Evolutionary conservation across 35 echinoderm and acorn worm genomes (phyloP).

Genomic region (Hemicentrotus pulcherrimus): DNA sequence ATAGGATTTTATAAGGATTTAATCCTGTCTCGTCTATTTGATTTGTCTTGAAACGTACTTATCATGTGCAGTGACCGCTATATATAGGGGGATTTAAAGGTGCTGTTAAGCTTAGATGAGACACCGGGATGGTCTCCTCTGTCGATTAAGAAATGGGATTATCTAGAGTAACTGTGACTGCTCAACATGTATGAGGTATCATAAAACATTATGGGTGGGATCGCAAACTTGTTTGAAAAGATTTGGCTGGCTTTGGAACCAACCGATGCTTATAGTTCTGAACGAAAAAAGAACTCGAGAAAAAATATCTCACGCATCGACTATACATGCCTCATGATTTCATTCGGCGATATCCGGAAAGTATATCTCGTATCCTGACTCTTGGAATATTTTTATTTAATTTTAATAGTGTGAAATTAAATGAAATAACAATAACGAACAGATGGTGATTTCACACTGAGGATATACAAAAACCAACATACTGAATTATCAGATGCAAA

Average conservation of each 20-base stretch:
- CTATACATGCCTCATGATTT: not conserved
- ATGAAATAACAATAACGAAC: too few species aligned
- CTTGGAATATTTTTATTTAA: too few species aligned
- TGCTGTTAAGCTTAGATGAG: not conserved
- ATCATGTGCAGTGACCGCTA: not conserved
- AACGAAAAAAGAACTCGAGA: not conserved
- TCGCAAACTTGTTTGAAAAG: not conserved
- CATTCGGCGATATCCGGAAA: too few species aligned
- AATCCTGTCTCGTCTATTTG: not conserved
- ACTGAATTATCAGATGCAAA: too few species aligned
- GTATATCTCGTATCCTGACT: too few species aligned
- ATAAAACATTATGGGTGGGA: not conserved
- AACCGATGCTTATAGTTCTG: not conserved
- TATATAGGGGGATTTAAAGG: not conserved
- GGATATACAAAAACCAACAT: too few species aligned
- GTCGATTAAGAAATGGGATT: not conserved
- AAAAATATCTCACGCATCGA: not conserved
- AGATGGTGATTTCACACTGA: too few species aligned
- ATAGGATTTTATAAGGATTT: not conserved
- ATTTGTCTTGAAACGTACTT: not conserved
- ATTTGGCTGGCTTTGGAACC: not conserved
- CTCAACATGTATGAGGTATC: not conserved
- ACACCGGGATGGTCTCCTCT: not conserved
- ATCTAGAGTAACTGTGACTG: not conserved
- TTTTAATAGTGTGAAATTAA: too few species aligned